Evolutionary conservation across 1,140 invertebrate genomes (phyloP).

Genomic region (Aphelenchoides fujianensis): DNA sequence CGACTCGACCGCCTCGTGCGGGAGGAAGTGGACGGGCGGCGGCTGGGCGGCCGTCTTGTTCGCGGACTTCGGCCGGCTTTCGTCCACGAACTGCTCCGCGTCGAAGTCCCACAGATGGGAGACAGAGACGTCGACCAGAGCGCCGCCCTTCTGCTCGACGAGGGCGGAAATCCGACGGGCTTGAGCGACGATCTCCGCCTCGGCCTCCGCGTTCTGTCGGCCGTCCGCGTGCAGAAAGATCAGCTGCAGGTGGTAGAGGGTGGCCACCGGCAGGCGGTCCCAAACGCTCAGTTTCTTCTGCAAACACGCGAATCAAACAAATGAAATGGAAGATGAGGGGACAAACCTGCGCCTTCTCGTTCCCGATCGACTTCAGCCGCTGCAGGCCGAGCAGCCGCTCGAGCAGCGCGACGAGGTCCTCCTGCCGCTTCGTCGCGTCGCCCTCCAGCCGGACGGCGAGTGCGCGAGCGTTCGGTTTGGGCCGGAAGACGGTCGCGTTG

Average conservation of each 20-base stretch:
- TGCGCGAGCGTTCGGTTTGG: background rate
- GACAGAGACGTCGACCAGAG: background rate
- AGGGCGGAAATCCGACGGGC: background rate
- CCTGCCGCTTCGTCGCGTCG: background rate
- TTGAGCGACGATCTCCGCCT: background rate
- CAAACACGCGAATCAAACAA: constrained; percentile 11
- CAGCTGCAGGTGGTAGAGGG: constrained; percentile 39
- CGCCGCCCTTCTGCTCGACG: background rate
- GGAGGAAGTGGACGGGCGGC: background rate
- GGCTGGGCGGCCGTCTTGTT: background rate
- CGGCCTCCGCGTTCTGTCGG: background rate
- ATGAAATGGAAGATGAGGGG: too few relatives aligned
- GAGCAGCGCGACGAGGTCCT: background rate
- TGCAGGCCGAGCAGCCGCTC: background rate
- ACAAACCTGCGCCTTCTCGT: background rate
- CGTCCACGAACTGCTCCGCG: constrained; percentile 3
- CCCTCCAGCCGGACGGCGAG: background rate
- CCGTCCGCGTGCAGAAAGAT: constrained; percentile 40
- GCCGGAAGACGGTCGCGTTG: background rate
- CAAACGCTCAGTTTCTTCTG: constrained; percentile 32
- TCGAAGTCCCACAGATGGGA: constrained; percentile 22
- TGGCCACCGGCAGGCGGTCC: constrained; percentile 31
- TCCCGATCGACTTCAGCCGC: constrained; percentile 17
- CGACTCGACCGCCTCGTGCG: background rate
- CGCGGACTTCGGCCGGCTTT: background rate